Percentiles rank a stretch among this genome's conserved stretches.
phyloP scores from a whole-genome alignment of 2,113 vertebrate species.

The Corythaixoides concolor region DNA sequence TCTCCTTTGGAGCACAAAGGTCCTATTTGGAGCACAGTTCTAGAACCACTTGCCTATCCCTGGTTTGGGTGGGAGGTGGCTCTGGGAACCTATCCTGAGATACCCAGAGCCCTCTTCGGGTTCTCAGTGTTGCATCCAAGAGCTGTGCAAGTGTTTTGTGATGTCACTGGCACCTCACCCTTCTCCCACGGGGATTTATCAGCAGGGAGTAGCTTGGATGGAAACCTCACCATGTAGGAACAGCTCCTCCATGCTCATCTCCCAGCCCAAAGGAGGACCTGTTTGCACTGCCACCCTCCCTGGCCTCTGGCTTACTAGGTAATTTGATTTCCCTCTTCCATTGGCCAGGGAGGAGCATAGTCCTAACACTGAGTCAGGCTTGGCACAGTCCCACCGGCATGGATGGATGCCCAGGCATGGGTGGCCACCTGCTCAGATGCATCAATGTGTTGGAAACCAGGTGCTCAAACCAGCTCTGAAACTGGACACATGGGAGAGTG shows the following conservation, averaged over 20 bases:
- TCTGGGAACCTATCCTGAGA: background rate
- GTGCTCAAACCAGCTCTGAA: background rate
- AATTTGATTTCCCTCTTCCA: background rate
- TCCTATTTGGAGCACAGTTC: background rate
- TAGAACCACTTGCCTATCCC: background rate
- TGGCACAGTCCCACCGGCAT: background rate
- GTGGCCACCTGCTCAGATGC: background rate
- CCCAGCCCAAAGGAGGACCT: background rate
- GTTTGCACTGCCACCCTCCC: background rate
- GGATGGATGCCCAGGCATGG: background rate
- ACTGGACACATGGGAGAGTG: background rate
- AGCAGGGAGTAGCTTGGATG: background rate
- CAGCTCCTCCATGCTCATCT: background rate
- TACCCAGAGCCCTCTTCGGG: background rate
- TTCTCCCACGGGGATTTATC: background rate
- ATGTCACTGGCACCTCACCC: background rate
- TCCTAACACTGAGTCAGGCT: background rate
- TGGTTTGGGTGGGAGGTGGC: background rate
- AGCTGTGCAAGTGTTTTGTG: background rate
- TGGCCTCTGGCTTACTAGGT: background rate
- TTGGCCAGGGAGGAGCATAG: background rate
- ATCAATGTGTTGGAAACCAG: background rate
- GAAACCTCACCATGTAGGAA: background rate
- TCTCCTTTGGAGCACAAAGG: background rate
- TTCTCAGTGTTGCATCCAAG: background rate